Evolutionary conservation across 2,113 vertebrate genomes (phyloP).

Genomic region (Salvelinus namaycush): DNA sequence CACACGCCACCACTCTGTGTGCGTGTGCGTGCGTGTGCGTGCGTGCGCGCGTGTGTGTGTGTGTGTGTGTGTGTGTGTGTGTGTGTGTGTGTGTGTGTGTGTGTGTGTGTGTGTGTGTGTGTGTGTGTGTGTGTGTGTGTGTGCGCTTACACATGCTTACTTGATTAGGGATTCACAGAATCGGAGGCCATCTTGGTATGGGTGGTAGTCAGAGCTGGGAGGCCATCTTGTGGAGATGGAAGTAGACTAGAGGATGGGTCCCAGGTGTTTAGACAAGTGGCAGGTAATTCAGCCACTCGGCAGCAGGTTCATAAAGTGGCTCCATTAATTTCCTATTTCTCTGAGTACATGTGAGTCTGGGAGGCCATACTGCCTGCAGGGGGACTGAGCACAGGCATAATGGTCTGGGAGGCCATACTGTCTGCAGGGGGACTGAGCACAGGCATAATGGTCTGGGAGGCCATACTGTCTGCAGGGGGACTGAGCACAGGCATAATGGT

Average conservation of each 20-base stretch:
- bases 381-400: too few species aligned
- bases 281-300: conserved; percentile 73
- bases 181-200: too few species aligned
- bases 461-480: too few species aligned
- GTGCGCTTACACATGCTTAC: conserved; percentile 13
- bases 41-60: conserved; percentile 48
- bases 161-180: conserved; percentile 6
- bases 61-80: conserved; percentile 35
- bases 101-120: conserved; percentile 19
- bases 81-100: too few species aligned
- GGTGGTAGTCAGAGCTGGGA: too few species aligned
- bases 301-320: conserved; percentile 72
- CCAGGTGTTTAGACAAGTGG: conserved; percentile 69
- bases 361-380: too few species aligned
- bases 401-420: too few species aligned
- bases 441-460: too few species aligned
- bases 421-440: too few species aligned
- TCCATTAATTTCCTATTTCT: conserved; percentile 23
- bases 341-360: conserved; percentile 30
- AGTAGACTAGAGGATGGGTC: conserved; percentile 37
- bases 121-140: conserved; percentile 44
- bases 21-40: too few species aligned
- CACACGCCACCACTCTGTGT: conserved; percentile 49
- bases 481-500: too few species aligned
- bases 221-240: too few species aligned